A percentile compares a stretch with the other conserved stretches of the same genome.
These are phyloP conservation scores for Rhagium mordax DNA, from an alignment of 2,888 invertebrate species.

Conservation along the genomic window DNA sequence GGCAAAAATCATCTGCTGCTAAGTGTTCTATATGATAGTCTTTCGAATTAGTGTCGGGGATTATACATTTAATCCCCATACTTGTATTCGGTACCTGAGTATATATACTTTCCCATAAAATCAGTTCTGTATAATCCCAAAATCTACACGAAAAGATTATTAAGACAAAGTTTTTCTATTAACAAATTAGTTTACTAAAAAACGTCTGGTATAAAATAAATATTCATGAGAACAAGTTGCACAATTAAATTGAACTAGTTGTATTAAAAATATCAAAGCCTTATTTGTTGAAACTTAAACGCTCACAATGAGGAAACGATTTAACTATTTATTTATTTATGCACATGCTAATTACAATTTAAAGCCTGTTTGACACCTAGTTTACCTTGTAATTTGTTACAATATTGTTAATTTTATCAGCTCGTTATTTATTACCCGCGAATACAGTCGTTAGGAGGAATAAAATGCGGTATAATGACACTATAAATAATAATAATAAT, in stretches of 20 bases:
- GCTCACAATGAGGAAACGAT: not conserved
- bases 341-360: not conserved
- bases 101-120: too few species aligned
- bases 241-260: constrained; percentile 11
- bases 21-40: too few species aligned
- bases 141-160: not conserved
- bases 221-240: constrained; percentile 8
- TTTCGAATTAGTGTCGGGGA: too few species aligned
- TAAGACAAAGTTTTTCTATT: constrained; percentile 13
- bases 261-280: not conserved
- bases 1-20: too few species aligned
- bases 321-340: not conserved
- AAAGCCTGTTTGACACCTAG: constrained; percentile 9
- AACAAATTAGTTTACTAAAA: constrained; percentile 15
- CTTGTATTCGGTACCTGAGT: too few species aligned
- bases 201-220: not conserved
- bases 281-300: not conserved
- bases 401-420: not conserved
- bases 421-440: constrained; percentile 8
- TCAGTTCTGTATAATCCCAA: not conserved
- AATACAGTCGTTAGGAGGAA: not conserved
- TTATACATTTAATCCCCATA: too few species aligned
- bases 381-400: constrained; percentile 12
- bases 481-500: constrained; percentile 1
- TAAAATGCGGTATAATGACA: not conserved